These are phyloP conservation scores for Dasypus novemcinctus DNA, from an alignment of 2,113 vertebrate genomes.

Conservation along the genomic window DNA sequence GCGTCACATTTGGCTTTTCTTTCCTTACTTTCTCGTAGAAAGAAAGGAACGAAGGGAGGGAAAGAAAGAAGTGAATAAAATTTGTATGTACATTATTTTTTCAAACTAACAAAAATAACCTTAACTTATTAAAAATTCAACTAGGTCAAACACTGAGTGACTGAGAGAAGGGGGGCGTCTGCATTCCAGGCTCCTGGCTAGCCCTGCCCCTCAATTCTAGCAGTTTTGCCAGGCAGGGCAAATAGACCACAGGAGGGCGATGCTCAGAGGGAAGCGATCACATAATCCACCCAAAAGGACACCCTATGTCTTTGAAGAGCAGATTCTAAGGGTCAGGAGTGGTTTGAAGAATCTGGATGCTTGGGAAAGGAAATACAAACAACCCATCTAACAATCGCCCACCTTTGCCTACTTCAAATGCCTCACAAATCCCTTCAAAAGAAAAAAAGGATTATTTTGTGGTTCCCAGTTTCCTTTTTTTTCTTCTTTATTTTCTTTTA, in stretches of 20 bases:
- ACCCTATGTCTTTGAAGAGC: background rate
- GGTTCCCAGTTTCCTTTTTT: background rate
- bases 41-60: background rate
- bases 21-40: background rate
- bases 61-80: background rate
- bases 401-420: background rate
- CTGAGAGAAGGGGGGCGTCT: background rate
- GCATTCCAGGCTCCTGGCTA: background rate
- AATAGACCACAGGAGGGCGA: background rate
- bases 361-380: background rate
- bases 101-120: background rate
- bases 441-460: background rate
- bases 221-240: no score
- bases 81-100: background rate
- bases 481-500: no score
- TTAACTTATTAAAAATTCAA: background rate
- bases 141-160: background rate
- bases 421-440: background rate
- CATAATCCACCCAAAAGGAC: background rate
- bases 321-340: background rate
- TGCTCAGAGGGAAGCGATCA: background rate
- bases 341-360: background rate
- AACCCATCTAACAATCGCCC: background rate
- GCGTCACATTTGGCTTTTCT: background rate
- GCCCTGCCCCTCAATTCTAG: background rate